Base-by-base conservation (phyloP, 1,140 invertebrate genomes). In the Polypedilum pembai region DNA sequence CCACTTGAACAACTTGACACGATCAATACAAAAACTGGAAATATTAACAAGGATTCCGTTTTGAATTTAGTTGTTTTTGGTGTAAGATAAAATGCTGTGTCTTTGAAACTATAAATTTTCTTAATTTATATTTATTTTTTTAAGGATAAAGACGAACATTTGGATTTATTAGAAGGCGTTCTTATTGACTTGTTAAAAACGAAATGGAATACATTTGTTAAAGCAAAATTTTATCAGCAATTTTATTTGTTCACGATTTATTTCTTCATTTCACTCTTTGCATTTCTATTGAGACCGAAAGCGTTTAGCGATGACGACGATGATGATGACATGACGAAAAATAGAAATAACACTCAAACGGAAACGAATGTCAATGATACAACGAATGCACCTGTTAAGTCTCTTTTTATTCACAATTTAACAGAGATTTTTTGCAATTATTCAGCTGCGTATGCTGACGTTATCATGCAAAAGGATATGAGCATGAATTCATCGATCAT, bases 61-160 rank as follows among this genome's bases (percentile, higher is more conserved):
- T 84, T 99, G 4, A 97, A 97, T 86, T 88, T 98, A n/a, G 95
- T 99, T n/a, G 94, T 98, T 4, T 98, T 98, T 86, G 96, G 96
- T 73, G 95, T 95, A 85, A 87, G 87, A 82, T 74, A 45, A 15
- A 10, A 18, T 8, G 8, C 7, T 18, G n/a, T 74, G 73, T 33
- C 15, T 45, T 41, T 56, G 18, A 56, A 74, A 74, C n/a, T 73
- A 73, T 65, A 56, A 24, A 12, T 21, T 24, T 69, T 41, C 56
- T 40, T 41, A 17, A 24, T 40, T n/a, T 4, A 41, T 41, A 63
- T 41, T 74, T 20, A 15, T 74, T 8, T 74, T 83, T 83, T 73
- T 76, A n/a, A 97, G 95, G 94, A 96, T 77, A 94, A 93, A 84
- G 89, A 94, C 76, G 94, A 95, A 81, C 97, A 99, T 85, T 85